phyloP scores from a whole-genome alignment of 2,888 invertebrate genomes.

The Parelbella ahira region DNA sequence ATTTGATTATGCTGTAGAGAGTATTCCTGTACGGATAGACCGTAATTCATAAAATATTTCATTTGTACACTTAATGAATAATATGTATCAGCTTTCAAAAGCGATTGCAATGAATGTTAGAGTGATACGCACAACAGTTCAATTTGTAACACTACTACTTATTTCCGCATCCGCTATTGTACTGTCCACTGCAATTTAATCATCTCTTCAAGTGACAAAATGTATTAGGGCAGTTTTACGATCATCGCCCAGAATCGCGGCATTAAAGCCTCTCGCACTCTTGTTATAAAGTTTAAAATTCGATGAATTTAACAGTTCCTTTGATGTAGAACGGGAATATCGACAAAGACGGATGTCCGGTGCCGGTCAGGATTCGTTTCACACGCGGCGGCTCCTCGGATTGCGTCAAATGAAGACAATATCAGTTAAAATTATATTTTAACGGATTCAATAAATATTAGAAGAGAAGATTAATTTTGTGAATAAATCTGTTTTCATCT shows the following conservation, averaged over 20 bases:
- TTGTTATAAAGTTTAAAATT: constrained; percentile 57
- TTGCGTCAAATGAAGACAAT: constrained; percentile 36
- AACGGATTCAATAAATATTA: constrained; percentile 15
- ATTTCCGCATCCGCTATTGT: constrained; percentile 61
- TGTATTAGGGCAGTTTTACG: constrained; percentile 61
- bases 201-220: constrained; percentile 63
- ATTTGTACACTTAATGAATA: too few species aligned
- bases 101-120: constrained; percentile 16
- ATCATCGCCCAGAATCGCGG: constrained; percentile 32
- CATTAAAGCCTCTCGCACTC: constrained; percentile 38
- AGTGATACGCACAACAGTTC: constrained; percentile 33
- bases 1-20: too few species aligned
- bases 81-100: too few species aligned
- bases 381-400: constrained; percentile 62
- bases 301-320: constrained; percentile 59
- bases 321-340: constrained; percentile 79
- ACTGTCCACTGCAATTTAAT: constrained; percentile 65
- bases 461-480: constrained; percentile 15
- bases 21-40: too few species aligned
- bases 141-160: constrained; percentile 55
- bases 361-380: constrained; percentile 80
- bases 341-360: constrained; percentile 80
- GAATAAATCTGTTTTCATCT: constrained; percentile 1
- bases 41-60: too few species aligned
- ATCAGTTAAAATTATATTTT: constrained; percentile 26